Evolutionary conservation across 2,113 vertebrate species (phyloP), one percentile per base, ranked within the genome.

Genomic region (Lucifuga dentata): DNA sequence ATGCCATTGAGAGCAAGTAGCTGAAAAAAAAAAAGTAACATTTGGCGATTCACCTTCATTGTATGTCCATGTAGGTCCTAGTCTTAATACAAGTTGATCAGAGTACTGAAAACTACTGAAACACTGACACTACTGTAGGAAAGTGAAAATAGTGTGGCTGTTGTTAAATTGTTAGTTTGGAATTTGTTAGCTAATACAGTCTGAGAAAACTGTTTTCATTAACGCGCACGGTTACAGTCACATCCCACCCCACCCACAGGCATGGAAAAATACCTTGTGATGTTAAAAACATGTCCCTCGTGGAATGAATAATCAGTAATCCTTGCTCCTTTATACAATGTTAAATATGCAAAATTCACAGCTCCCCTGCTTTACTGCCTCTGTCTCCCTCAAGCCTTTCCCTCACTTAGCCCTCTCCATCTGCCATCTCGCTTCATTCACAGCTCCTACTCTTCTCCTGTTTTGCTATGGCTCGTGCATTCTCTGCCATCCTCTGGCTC

Each of bases 281-380:
- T 74, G 72, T 78, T 76, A 73, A 76, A 75, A 78, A 77, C 74
- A 64, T 44, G 67, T 83, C 79, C 68, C 76, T 52, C 32, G 57
- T 61, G 73, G 49, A 68, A 73, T 67, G 65, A 81, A 83, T 80
- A 73, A 84, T 83, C 63, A 65, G 43, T 61, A 76, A 77, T 61
- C 26, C 55, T 78, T 73, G 76, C 46, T 76, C 76, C 63, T 74
- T 84, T 68, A 78, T 45, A 89, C 74, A 79, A 79, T 68, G 74
- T 72, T 68, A 77, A 85, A 85, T 85, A 81, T 81, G 84, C 80
- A 80, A 83, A 87, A 89, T 81, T 79, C 74, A 50, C 73, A 68
- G 76, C 72, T 77, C 61, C 65, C 58, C 58, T 60, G 69, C 71
- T 78, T 73, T 79, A 48, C 56, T 71, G 55, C 45, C 73, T 68